Conservation (phyloP, 2,797 vertebrate species). For the Podarcis lilfordi region DNA sequence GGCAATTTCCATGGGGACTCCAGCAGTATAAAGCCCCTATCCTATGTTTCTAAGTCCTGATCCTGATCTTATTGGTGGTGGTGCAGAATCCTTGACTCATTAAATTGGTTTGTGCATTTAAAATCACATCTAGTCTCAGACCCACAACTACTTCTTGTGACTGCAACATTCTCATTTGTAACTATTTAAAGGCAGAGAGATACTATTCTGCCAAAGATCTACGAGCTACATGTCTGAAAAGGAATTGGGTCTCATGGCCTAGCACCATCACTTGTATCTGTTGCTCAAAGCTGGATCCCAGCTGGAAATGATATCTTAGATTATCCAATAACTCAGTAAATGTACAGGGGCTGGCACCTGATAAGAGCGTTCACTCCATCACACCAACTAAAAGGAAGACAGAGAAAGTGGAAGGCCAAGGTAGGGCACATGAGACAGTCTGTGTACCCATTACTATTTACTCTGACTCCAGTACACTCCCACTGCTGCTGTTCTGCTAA, state of each 20-base stretch:
- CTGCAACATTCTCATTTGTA: no score
- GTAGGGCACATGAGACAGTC: no score
- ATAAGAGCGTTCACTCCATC: background rate
- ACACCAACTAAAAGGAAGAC: background rate
- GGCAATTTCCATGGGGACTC: background rate
- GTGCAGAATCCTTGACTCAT: background rate
- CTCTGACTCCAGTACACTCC: no score
- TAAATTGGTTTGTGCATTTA: background rate
- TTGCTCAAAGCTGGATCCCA: background rate
- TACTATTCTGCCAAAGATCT: background rate
- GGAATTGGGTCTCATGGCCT: background rate
- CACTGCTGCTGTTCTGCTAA: no score
- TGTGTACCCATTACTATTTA: no score
- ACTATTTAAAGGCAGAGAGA: background rate
- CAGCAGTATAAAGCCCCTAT: background rate
- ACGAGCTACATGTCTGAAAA: background rate
- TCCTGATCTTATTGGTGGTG: background rate
- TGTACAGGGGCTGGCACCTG: background rate
- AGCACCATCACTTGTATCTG: background rate
- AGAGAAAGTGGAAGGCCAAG: background rate
- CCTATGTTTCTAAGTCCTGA: background rate
- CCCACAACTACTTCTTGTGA: no score
- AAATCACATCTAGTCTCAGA: background rate
- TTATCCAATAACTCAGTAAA: background rate
- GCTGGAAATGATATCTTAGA: background rate